These are phyloP conservation scores for Eurois occulta DNA, from an alignment of 2,888 invertebrate species.

Conservation along the genomic window DNA sequence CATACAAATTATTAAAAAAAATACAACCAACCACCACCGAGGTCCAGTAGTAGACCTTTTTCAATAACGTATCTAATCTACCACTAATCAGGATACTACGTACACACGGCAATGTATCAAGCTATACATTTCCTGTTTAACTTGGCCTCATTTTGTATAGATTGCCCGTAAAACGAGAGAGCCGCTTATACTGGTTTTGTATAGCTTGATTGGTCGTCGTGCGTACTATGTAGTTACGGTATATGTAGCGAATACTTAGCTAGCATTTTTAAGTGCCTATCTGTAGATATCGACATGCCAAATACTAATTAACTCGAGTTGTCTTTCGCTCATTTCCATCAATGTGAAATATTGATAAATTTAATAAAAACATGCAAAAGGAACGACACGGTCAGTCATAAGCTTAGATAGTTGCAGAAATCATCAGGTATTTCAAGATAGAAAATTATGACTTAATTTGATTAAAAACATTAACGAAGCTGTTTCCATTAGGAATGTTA, in stretches of 20 bases:
- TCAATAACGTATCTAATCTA: background rate
- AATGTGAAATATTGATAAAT: background rate
- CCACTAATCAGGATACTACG: background rate
- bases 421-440: constrained; percentile 2
- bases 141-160: too few species aligned
- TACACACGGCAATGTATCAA: too few species aligned
- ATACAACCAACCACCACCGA: too few species aligned
- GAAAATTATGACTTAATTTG: constrained; percentile 39
- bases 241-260: background rate
- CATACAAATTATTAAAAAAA: too few species aligned
- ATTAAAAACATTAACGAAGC: constrained; percentile 33
- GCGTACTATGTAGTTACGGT: background rate
- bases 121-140: too few species aligned
- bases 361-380: background rate
- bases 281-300: background rate
- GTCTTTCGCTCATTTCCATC: background rate
- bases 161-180: too few species aligned
- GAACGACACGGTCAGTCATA: background rate
- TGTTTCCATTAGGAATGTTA: constrained; percentile 29
- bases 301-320: background rate
- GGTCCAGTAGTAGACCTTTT: background rate
- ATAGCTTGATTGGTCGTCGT: too few species aligned
- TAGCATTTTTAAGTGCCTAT: background rate
- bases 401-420: constrained; percentile 18
- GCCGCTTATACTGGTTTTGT: too few species aligned